Base-by-base conservation (phyloP, 2,888 invertebrate genomes). In the Sarcophaga carnaria region DNA sequence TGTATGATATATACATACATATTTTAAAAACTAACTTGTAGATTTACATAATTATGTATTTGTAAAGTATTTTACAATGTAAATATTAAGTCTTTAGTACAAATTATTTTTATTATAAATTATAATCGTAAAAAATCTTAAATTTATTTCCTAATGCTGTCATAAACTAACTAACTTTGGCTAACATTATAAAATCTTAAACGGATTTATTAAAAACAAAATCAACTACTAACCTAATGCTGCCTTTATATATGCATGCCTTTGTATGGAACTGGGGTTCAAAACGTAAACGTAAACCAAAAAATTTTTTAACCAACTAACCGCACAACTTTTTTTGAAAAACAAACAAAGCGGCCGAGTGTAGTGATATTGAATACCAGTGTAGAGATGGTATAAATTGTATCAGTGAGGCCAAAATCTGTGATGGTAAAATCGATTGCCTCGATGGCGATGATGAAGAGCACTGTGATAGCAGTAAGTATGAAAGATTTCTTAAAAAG, bases 391-490 rank as follows among this genome's bases (percentile, higher is more conserved):
- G 92, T 88, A 88, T 88, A 27, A 91, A 90, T 77, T 93, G 93
- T 88, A 92, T 93, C 74, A 92, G 92, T 88, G 90, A 90, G 17
- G 90, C 92, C 80, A 91, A 92, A 87, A 86, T 92, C 69, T 94
- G 93, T 88, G 94, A 94, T 89, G 91, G 92, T 63, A 89, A 86
- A 78, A 81, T 80, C 75, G 93, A 94, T 88, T 94, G 93, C 89
- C 90, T 89, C 64, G 90, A 91, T 76, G 93, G 90, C 85, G 94
- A 93, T 72, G 93, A 93, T 84, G 93, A 93, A 89, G 92, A 93
- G 62, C 90, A 92, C 83, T 93, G 93, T 90, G 91, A 92, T 74
- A 90, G 92, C 90, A 93, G 93, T 93, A 92, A 93, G 92, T 92
- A 91, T 82, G 49, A 12, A 20, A 6, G 12, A n/a, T 5, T 10